Conservation (phyloP, 1,140 invertebrate species). For the Euglossa dilemma region DNA sequence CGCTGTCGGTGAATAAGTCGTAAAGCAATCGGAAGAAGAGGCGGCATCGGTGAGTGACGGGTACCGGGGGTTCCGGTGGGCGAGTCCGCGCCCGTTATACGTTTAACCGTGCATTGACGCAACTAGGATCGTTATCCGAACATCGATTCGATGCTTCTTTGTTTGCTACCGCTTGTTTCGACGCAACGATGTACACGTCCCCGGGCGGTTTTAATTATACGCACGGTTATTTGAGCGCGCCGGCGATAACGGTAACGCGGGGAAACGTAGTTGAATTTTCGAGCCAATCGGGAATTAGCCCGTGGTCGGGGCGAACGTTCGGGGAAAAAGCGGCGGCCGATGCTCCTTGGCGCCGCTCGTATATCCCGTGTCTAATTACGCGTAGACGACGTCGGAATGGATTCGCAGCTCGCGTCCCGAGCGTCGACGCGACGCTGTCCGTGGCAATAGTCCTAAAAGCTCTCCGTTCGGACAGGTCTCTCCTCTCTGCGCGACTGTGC, state of each 20-base stretch:
- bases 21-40: too few relatives aligned
- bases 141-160: constrained; percentile 23
- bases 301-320: too few relatives aligned
- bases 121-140: constrained; percentile 16
- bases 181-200: constrained; percentile 31
- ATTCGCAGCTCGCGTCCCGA: not conserved
- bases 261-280: not conserved
- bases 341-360: not conserved
- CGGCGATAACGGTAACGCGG: not conserved
- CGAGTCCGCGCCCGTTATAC: not conserved
- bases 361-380: not conserved
- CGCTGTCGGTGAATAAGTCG: too few relatives aligned
- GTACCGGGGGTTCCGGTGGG: not conserved
- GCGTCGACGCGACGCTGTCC: too few relatives aligned
- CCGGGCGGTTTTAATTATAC: constrained; percentile 31
- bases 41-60: too few relatives aligned
- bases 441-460: not conserved
- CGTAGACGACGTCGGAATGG: not conserved
- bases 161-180: constrained; percentile 12
- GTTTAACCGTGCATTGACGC: not conserved
- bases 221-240: constrained; percentile 7
- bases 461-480: not conserved
- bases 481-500: not conserved
- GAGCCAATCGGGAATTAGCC: not conserved
- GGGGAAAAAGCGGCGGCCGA: not conserved